phyloP scores from a whole-genome alignment of 2,888 invertebrate genomes.

The Andrena marginata region DNA sequence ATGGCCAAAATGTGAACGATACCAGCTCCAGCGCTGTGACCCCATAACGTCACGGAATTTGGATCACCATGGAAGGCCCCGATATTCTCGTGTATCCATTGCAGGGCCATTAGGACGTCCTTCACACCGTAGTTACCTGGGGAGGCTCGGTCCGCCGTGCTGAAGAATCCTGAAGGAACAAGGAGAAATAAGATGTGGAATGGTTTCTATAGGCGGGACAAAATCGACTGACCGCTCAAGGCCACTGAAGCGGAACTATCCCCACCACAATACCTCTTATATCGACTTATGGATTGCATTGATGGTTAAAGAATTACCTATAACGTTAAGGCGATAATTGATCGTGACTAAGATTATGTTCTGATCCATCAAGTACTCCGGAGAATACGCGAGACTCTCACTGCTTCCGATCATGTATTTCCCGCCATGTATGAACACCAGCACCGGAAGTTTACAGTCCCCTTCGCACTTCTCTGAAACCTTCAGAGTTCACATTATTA shows the following conservation, averaged over 20 bases:
- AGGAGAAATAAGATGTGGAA: slow-evolving; percentile 4
- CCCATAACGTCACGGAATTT: slow-evolving; percentile 76
- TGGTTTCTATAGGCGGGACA: not conserved
- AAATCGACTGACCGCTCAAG: not conserved
- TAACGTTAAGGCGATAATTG: slow-evolving; percentile 79
- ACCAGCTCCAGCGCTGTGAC: slow-evolving; percentile 76
- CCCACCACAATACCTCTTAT: not conserved
- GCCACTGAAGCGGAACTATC: not conserved
- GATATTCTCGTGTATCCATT: slow-evolving; percentile 80
- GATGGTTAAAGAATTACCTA: slow-evolving; percentile 72
- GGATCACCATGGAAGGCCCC: slow-evolving; percentile 77
- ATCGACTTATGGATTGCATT: not conserved
- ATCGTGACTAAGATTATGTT: slow-evolving; percentile 78
- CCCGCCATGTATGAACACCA: slow-evolving; percentile 79
- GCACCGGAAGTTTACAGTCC: slow-evolving; percentile 71
- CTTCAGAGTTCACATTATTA: slow-evolving; percentile 47
- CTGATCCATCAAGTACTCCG: slow-evolving; percentile 78
- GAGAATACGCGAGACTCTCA: slow-evolving; percentile 70
- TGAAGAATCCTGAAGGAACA: slow-evolving; percentile 77
- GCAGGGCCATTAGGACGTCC: slow-evolving; percentile 76
- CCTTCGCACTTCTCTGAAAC: not conserved
- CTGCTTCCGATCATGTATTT: slow-evolving; percentile 70
- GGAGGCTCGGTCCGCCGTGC: slow-evolving; percentile 74
- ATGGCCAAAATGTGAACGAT: slow-evolving; percentile 74
- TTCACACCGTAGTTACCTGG: slow-evolving; percentile 82